These are phyloP conservation scores for Sitta europaea DNA, from an alignment of 2,113 vertebrate species.

Conservation along the genomic window DNA sequence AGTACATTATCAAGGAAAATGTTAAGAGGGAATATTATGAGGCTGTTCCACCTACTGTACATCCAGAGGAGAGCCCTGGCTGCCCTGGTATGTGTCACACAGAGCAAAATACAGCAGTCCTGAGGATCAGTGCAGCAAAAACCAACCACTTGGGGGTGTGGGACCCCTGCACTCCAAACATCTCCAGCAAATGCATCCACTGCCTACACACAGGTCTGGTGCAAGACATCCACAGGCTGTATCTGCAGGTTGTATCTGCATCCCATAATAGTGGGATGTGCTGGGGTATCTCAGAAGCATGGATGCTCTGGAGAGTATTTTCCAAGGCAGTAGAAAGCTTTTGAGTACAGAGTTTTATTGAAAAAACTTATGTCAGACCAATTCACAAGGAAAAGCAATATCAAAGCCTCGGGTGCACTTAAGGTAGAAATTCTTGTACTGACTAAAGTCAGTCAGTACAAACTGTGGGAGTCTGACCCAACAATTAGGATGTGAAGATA, in stretches of 20 bases:
- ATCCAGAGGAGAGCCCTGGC: not conserved
- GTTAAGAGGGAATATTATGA: not conserved
- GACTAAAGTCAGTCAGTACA: no score
- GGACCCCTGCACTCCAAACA: not conserved
- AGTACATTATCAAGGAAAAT: not conserved
- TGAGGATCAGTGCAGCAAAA: not conserved
- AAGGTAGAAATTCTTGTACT: not conserved
- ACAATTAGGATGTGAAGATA: accelerated
- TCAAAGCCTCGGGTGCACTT: not conserved
- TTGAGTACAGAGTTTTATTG: not conserved
- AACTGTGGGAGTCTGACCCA: not conserved
- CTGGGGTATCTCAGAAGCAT: not conserved
- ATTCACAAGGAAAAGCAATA: not conserved
- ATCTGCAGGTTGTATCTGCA: not conserved
- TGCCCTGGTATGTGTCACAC: not conserved
- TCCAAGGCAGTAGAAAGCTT: not conserved
- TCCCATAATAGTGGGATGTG: not conserved
- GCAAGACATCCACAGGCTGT: not conserved
- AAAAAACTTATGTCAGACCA: not conserved
- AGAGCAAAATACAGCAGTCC: not conserved
- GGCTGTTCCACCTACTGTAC: not conserved
- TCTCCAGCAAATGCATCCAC: not conserved
- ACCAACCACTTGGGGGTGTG: accelerated
- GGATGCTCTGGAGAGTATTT: not conserved
- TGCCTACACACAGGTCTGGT: accelerated